These are phyloP conservation scores for Gari tellinella DNA, from an alignment of 2,888 invertebrate genomes.

Conservation along the genomic window DNA sequence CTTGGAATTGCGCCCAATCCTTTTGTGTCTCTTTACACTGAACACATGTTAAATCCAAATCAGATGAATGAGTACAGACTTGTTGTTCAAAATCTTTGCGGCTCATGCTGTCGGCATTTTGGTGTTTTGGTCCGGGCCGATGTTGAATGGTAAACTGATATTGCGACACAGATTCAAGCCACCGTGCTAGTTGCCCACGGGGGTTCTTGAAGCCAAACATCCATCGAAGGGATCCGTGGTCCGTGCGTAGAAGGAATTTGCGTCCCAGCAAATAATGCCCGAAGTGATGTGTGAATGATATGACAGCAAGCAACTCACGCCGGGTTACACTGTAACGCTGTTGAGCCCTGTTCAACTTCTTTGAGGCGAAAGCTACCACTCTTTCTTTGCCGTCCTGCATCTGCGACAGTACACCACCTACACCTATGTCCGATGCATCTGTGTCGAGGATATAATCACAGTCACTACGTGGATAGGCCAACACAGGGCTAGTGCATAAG, in stretches of 20 bases:
- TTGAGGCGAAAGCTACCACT: conserved; percentile 13
- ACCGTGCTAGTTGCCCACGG: conserved; percentile 11
- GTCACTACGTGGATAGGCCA: conserved; percentile 34
- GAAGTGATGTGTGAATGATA: conserved; percentile 10
- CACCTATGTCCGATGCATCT: conserved; percentile 29
- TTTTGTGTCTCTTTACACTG: neutral
- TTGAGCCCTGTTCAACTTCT: neutral
- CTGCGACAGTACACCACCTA: conserved; percentile 24
- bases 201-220: conserved; percentile 12
- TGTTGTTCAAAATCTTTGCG: neutral
- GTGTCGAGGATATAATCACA: conserved; percentile 20
- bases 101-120: conserved; percentile 18
- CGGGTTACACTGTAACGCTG: conserved; percentile 6
- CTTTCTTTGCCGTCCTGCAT: conserved; percentile 23
- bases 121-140: conserved; percentile 21
- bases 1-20: neutral
- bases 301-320: conserved; percentile 13
- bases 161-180: conserved; percentile 15
- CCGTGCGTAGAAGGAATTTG: no score
- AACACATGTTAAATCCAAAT: no score
- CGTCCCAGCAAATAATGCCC: conserved; percentile 20
- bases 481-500: conserved; percentile 11
- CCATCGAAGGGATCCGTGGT: no score
- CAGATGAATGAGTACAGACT: neutral
- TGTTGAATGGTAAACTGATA: conserved; percentile 18